Conservation (phyloP, 53 echinoderm and acorn worm genomes). For the Henricia sp. region DNA sequence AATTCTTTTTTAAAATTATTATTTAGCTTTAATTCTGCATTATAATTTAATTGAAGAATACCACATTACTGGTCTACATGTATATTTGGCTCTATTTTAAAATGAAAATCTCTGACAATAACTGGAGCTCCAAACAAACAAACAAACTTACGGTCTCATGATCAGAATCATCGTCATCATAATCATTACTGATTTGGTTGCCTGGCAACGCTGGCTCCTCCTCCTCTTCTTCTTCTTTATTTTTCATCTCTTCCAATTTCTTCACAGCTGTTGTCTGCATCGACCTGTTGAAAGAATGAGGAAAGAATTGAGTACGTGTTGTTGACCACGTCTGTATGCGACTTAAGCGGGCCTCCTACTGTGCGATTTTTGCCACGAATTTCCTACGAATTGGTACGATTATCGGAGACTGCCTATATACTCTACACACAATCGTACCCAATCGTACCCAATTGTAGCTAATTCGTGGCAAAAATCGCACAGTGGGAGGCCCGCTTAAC, state of each 20-base stretch:
- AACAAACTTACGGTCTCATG: neutral
- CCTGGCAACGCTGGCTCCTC: conserved; percentile 21
- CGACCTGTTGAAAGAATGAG: neutral
- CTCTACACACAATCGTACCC: no score
- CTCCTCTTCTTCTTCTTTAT: conserved; percentile 9
- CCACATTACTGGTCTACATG: neutral
- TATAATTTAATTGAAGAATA: neutral
- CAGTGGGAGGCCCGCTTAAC: no score
- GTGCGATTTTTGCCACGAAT: no score
- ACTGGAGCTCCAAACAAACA: no score
- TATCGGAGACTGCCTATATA: no score
- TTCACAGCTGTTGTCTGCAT: neutral
- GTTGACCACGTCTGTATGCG: neutral
- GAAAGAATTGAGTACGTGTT: neutral
- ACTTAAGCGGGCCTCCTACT: no score
- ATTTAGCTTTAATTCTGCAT: neutral
- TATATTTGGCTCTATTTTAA: neutral
- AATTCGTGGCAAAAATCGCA: no score
- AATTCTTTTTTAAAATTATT: neutral
- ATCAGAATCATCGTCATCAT: conserved; percentile 15
- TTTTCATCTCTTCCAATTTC: neutral
- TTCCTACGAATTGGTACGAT: no score
- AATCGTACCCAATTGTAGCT: no score
- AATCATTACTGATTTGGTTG: conserved; percentile 4
- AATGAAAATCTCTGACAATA: no score